A percentile compares a stretch with the other conserved stretches of the same genome.
phyloP scores from a whole-genome alignment of 2,113 vertebrate species.

The Pygoscelis antarcticus region DNA sequence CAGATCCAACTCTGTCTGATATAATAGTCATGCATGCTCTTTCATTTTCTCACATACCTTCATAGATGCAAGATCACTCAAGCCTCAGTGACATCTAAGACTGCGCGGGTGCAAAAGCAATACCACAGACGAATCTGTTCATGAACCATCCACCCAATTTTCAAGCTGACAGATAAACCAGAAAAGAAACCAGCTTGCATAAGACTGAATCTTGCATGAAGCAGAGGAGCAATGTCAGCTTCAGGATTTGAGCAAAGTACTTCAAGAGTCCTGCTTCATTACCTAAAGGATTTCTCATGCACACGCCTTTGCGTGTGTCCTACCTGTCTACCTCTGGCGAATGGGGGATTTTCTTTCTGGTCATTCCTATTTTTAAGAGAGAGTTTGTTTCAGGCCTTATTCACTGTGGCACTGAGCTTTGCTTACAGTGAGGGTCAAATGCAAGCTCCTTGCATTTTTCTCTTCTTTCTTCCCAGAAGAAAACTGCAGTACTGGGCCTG shows the following conservation, averaged over 20 bases:
- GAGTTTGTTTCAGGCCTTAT: neutral
- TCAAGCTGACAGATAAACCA: neutral
- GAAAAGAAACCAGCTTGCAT: neutral
- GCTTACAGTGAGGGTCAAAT: neutral
- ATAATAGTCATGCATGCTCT: neutral
- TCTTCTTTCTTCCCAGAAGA: neutral
- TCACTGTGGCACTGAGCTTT: neutral
- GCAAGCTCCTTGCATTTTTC: neutral
- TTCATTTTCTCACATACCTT: neutral
- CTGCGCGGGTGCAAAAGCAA: neutral
- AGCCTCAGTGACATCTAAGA: neutral
- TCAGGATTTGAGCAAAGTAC: neutral
- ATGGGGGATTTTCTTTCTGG: neutral
- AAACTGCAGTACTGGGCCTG: neutral
- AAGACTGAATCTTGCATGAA: neutral
- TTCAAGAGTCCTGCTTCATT: neutral
- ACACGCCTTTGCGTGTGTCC: neutral
- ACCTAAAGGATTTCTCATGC: neutral
- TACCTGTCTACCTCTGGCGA: neutral
- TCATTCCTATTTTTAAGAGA: neutral
- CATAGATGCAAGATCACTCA: neutral
- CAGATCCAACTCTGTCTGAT: neutral
- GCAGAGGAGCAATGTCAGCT: neutral
- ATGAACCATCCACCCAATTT: neutral
- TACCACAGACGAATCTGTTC: neutral